A percentile compares a stretch with the other conserved stretches of the same genome.
Evolutionary conservation across 2,113 vertebrate genomes (phyloP).

Genomic region (human): DNA sequence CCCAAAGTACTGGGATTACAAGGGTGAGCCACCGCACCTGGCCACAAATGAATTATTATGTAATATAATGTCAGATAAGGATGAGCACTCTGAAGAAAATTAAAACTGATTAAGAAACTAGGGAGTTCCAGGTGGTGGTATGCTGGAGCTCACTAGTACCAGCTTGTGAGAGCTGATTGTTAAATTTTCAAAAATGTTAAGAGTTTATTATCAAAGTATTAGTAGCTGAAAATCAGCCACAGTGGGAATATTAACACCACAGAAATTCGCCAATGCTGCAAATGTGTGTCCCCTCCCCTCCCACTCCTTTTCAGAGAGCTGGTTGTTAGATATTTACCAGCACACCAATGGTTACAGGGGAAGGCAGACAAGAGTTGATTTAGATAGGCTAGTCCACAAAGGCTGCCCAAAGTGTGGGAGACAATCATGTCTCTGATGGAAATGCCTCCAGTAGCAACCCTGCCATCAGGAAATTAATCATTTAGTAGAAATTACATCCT

Average conservation of each 20-base stretch:
- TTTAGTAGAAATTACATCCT: neutral
- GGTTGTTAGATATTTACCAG: neutral
- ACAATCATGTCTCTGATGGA: neutral
- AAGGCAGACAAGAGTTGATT: neutral
- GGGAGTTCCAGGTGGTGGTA: neutral
- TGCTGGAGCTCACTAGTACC: neutral
- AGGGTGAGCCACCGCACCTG: too few relatives aligned
- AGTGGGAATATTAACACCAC: neutral
- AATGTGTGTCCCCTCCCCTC: neutral
- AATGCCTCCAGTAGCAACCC: neutral
- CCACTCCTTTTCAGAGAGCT: neutral
- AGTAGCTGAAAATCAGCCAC: neutral
- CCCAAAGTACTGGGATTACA: too few relatives aligned
- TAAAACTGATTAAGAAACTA: neutral
- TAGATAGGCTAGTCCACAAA: neutral
- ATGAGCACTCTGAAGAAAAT: neutral
- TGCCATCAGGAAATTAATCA: slow-evolving; percentile 20
- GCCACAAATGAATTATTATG: neutral
- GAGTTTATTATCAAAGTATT: slow-evolving; percentile 25
- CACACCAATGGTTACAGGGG: neutral
- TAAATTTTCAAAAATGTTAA: neutral
- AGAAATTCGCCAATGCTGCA: neutral
- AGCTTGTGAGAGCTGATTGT: neutral
- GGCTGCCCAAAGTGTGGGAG: neutral
- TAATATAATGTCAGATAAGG: neutral